phyloP scores from a whole-genome alignment of 2,888 invertebrate species.

The Drosophila niveifrons region DNA sequence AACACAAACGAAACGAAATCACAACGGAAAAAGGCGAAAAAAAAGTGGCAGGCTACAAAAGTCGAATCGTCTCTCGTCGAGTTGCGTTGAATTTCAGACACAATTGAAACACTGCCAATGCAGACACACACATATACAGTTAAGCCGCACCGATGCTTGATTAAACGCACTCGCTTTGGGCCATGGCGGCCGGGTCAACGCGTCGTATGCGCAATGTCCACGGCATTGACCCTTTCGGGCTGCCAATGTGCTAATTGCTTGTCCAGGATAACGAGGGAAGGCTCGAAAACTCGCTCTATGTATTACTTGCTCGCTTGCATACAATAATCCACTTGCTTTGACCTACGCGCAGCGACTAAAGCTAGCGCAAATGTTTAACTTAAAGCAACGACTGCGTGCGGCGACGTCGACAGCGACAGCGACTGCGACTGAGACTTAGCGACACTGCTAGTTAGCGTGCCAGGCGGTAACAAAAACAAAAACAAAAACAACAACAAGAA shows the following conservation, averaged over 20 bases:
- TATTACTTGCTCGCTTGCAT: conserved; percentile 39
- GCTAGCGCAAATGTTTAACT: conserved; percentile 61
- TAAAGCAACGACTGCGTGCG: conserved; percentile 57
- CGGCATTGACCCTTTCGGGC: conserved; percentile 53
- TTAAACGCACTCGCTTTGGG: conserved; percentile 50
- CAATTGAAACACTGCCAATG: conserved; percentile 61
- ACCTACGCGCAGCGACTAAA: conserved; percentile 77
- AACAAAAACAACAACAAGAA: conserved; percentile 15
- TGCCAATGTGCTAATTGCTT: conserved; percentile 67
- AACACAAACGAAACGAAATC: conserved; percentile 71
- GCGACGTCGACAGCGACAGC: conserved; percentile 22
- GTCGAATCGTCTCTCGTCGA: conserved; percentile 5
- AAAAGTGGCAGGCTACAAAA: conserved; percentile 35
- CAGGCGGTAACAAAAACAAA: conserved; percentile 31
- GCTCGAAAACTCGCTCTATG: neutral
- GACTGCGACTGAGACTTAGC: conserved; percentile 38
- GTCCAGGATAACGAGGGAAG: conserved; percentile 54
- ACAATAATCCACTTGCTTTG: conserved; percentile 80
- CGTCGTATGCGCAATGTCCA: conserved; percentile 63
- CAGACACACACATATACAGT: conserved; percentile 21
- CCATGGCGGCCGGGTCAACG: conserved; percentile 36
- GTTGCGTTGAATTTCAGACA: conserved; percentile 74
- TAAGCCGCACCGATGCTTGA: conserved; percentile 52
- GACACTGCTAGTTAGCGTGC: conserved; percentile 58
- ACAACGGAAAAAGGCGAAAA: conserved; percentile 25